Evolutionary conservation across 2,113 vertebrate genomes (phyloP).

Genomic region (Hucho hucho): DNA sequence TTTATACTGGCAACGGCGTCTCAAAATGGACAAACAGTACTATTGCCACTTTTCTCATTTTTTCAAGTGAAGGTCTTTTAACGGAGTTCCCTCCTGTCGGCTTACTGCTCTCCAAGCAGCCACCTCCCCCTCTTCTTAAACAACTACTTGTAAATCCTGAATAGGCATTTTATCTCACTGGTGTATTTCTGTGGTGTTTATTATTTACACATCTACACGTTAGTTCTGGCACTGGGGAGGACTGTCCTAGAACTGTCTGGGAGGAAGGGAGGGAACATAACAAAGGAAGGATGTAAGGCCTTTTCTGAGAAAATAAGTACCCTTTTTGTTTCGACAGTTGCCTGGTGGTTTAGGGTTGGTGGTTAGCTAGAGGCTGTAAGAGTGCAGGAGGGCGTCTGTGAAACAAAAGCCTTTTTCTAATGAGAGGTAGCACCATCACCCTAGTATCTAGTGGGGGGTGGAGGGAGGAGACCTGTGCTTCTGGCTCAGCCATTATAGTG

Average conservation of each 20-base stretch:
- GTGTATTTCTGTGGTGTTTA: neutral
- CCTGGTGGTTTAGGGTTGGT: slow-evolving; percentile 20
- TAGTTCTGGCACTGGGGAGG: neutral
- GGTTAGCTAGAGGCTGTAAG: slow-evolving; percentile 29
- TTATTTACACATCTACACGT: neutral
- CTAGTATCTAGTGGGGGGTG: slow-evolving; percentile 53
- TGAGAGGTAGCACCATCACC: slow-evolving; percentile 70
- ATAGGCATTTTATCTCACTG: too few species aligned
- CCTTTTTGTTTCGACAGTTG: neutral
- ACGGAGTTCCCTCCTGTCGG: too few species aligned
- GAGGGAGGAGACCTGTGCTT: slow-evolving; percentile 48
- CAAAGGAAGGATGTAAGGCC: neutral
- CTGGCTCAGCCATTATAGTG: slow-evolving; percentile 51
- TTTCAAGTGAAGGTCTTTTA: too few species aligned
- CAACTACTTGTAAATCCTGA: too few species aligned
- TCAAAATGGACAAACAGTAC: too few species aligned
- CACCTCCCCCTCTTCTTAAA: too few species aligned
- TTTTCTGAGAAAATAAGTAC: neutral
- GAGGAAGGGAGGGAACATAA: neutral
- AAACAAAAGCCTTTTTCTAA: slow-evolving; percentile 68
- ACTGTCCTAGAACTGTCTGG: neutral
- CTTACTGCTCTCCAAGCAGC: too few species aligned
- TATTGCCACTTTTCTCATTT: too few species aligned
- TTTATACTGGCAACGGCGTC: too few species aligned
- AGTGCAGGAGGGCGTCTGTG: slow-evolving; percentile 45